These are phyloP conservation scores for Ptychodera flava DNA, from an alignment of 35 echinoderm and acorn worm species.

Conservation along the genomic window DNA sequence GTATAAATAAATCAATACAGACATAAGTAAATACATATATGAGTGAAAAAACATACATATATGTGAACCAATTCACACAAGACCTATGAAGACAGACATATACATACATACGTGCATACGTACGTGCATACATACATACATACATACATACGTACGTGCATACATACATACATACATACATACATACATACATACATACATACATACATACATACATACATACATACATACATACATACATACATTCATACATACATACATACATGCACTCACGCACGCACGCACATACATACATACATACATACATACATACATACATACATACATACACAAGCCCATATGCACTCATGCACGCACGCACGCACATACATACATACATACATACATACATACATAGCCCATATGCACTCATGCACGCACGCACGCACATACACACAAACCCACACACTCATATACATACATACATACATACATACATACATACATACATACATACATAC, in stretches of 20 bases:
- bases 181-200: neutral
- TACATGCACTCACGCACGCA: neutral
- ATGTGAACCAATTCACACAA: no score
- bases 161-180: neutral
- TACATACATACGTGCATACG: neutral
- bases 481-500: neutral
- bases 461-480: neutral
- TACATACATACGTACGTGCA: neutral
- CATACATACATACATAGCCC: neutral
- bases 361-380: neutral
- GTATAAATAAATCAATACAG: no score
- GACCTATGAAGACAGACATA: neutral
- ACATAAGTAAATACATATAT: no score
- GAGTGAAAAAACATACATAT: no score
- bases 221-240: constrained; percentile 2
- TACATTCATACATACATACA: neutral
- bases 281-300: neutral
- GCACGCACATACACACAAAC: neutral
- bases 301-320: neutral
- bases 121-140: neutral
- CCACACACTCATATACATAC: neutral
- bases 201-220: neutral
- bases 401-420: neutral
- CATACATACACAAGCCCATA: neutral
- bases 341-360: neutral